Conservation (phyloP, 2,113 vertebrate genomes). For the Lucifuga dentata region DNA sequence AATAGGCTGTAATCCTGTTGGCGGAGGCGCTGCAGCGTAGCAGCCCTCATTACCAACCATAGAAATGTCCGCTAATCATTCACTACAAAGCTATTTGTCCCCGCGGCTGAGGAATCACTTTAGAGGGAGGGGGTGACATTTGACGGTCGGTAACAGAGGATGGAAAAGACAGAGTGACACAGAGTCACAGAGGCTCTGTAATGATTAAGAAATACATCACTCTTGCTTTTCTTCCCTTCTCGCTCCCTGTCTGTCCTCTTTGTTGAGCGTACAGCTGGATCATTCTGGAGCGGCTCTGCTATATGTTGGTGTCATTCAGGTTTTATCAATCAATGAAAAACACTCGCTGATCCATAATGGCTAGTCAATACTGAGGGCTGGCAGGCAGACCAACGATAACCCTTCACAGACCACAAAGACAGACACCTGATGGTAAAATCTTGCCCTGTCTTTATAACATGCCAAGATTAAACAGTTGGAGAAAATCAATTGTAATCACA, state of each 20-base stretch:
- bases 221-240: constrained; percentile 19
- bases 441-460: constrained; percentile 33
- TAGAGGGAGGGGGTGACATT: constrained; percentile 47
- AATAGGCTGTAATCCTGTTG: constrained; percentile 79
- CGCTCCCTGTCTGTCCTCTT: not conserved
- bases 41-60: constrained; percentile 77
- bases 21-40: constrained; percentile 58
- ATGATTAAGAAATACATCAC: constrained; percentile 70
- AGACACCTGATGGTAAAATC: constrained; percentile 30
- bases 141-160: constrained; percentile 50
- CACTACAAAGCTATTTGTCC: constrained; percentile 75
- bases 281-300: constrained; percentile 6
- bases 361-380: constrained; percentile 61
- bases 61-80: constrained; percentile 80
- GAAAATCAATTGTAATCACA: constrained; percentile 45
- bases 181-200: constrained; percentile 48
- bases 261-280: not conserved
- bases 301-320: constrained; percentile 46
- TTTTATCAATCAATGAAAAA: constrained; percentile 61
- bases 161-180: constrained; percentile 59
- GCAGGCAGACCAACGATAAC: constrained; percentile 37
- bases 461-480: constrained; percentile 48
- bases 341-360: constrained; percentile 50
- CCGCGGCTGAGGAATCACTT: constrained; percentile 62
- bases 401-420: constrained; percentile 21